Base-by-base conservation (phyloP, 1,140 invertebrate genomes). In the Hermatobates lingyangjiaoensis region DNA sequence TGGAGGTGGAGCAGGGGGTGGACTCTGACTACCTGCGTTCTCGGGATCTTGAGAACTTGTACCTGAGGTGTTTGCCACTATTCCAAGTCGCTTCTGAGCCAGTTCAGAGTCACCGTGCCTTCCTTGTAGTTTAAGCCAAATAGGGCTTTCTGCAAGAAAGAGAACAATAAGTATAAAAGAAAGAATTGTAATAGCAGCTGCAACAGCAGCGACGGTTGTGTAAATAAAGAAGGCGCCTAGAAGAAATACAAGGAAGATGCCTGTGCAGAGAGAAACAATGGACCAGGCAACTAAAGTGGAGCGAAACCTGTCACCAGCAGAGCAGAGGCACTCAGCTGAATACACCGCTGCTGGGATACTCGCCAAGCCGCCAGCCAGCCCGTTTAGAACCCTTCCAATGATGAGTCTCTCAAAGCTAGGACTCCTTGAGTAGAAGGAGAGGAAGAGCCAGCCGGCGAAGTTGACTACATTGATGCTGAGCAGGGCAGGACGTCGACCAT, bases 401-500 rank as follows among this genome's bases (percentile, higher is more conserved):
- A 63, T 47, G 72, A 70, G 7, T 73, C 64, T 53, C 18, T 26
- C 25, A 23, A 56, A 10, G 10, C 39, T 50, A n/a, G 48, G 44
- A 21, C 26, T 27, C 25, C n/a, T 48, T 53, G 55, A 56, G 14
- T 45, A 50, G 10, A 65, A 62, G 5, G 54, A 49, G 18, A 78
- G 69, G 3, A 70, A 46, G 1, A 71, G 39, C 73, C 74, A 79
- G 5, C 75, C 74, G 10, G 68, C 39, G 4, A 76, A 54, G 44
- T 69, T 74, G 12, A 74, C 66, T 10, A 73, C 24, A 14, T 70
- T 69, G 20, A 72, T 62, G 1, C 68, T 56, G 10, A 72, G 59
- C 15, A 80, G 60, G 1, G 73, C 65, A 63, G 59, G 42, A 62
- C 74, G 79, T 15, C 80, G 61, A 1, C 81, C 81, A 59, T 72